Evolutionary conservation across 2,888 invertebrate genomes (phyloP), one percentile per base, ranked within the genome.

Genomic region (Chelonus formosanus): DNA sequence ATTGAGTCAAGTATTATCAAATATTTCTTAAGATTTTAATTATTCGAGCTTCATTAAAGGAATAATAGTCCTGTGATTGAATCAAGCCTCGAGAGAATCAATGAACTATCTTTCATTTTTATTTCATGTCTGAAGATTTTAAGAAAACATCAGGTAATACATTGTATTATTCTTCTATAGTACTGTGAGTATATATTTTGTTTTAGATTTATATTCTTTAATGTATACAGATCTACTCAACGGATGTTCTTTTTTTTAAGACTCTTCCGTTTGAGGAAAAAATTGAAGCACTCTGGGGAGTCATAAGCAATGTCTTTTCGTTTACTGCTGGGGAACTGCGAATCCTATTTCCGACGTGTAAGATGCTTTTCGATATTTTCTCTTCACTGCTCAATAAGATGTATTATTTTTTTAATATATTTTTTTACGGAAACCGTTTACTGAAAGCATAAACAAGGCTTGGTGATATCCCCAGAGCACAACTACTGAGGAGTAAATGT

Each of bases 1-100:
- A 60, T 60, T 36, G 50, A 50, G 48, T 60, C 48, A 36, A 48
- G 60, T 50, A 60, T 60, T 50, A 47, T 60, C 50, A 40, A 60
- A 35, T 20, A 36, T 43, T 36, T 36, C 10, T 40, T 60, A 35
- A 36, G 50, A 60, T 35, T 40, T 60, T 60, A 60, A 60, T 60
- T 60, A 50, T 60, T 60, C 60, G 35, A 31, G 47, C 20, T 60
- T 60, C 48, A 36, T 60, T 60, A 36, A 34, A 60, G 20, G 36
- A 20, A 5, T 60, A 40, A 60, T 60, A 36, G 48, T 52, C n/a
- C 8, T 31, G 40, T 60, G 60, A 60, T 60, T 60, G 60, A 48
- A 60, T 47, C 4, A 35, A 35, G 40, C 48, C 50, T 60, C 47
- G 50, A 36, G 32, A 36, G 50, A 48, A 60, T 60, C 47, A 50